phyloP scores from a whole-genome alignment of 2,113 vertebrate genomes.

The Brachyhypopomus occidentalis region DNA sequence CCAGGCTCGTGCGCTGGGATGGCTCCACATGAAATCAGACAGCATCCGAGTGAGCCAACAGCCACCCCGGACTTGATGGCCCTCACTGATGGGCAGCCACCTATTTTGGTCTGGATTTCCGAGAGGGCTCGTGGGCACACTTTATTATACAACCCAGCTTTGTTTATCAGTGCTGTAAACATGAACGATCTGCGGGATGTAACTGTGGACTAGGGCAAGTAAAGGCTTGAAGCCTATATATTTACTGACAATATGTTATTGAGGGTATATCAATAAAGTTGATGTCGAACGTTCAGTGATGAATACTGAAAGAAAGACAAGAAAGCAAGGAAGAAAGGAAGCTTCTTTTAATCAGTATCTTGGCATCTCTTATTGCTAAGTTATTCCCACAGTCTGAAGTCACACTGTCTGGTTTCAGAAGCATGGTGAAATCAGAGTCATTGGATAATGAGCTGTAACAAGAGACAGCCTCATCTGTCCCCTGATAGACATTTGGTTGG shows the following conservation, averaged over 20 bases:
- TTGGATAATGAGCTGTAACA: slow-evolving; percentile 37
- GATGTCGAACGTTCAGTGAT: neutral
- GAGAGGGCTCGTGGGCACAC: slow-evolving; percentile 34
- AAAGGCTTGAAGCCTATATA: neutral
- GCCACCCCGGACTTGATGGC: slow-evolving; percentile 58
- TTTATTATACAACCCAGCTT: slow-evolving; percentile 34
- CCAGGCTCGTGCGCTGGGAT: slow-evolving; percentile 58
- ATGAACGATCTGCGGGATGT: slow-evolving; percentile 20
- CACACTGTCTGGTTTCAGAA: slow-evolving; percentile 5
- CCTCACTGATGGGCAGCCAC: slow-evolving; percentile 55
- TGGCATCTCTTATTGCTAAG: neutral
- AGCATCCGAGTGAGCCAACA: slow-evolving; percentile 41
- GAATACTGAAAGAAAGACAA: neutral
- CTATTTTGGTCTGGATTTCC: slow-evolving; percentile 49
- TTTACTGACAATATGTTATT: neutral
- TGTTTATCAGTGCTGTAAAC: slow-evolving; percentile 36
- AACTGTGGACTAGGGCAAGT: neutral
- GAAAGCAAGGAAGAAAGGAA: neutral
- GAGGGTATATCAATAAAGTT: slow-evolving; percentile 36
- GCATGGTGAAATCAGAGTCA: neutral
- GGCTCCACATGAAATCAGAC: slow-evolving; percentile 63
- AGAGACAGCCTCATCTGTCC: slow-evolving; percentile 28
- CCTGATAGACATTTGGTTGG: slow-evolving; percentile 16
- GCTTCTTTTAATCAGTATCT: neutral
- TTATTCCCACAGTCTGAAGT: slow-evolving; percentile 18